Conservation (phyloP, 1,140 invertebrate genomes). For the Lordiphosa collinella region DNA sequence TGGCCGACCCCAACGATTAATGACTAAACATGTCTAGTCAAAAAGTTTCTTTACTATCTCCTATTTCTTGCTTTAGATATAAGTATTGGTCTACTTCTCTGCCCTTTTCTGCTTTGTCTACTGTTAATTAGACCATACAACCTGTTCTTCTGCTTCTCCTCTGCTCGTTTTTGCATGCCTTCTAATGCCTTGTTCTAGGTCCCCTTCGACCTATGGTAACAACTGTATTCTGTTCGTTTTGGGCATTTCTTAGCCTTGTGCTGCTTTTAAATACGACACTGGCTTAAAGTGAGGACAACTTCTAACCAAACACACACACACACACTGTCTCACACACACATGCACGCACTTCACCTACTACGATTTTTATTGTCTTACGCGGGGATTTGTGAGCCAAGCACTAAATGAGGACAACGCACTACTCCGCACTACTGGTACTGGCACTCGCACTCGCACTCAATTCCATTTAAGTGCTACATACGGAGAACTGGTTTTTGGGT, state of each 20-base stretch:
- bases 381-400: slow-evolving; percentile 56
- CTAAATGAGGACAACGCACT: slow-evolving; percentile 64
- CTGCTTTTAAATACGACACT: slow-evolving; percentile 21
- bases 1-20: too few species aligned
- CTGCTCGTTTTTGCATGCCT: slow-evolving; percentile 2
- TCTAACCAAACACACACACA: slow-evolving; percentile 6
- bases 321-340: slow-evolving; percentile 3
- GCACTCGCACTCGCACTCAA: slow-evolving; percentile 33
- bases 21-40: too few species aligned
- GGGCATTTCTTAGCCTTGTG: slow-evolving; percentile 16
- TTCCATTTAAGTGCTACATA: slow-evolving; percentile 59
- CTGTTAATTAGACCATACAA: slow-evolving; percentile 55
- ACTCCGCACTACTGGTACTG: slow-evolving; percentile 26
- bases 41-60: too few species aligned
- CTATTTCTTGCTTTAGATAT: background rate
- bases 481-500: background rate
- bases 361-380: slow-evolving; percentile 56
- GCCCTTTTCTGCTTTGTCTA: slow-evolving; percentile 8
- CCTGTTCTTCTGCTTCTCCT: slow-evolving; percentile 23
- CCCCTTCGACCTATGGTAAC: slow-evolving; percentile 3
- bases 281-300: slow-evolving; percentile 38
- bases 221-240: slow-evolving; percentile 18
- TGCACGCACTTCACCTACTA: slow-evolving; percentile 28
- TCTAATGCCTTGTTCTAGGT: too few species aligned
- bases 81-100: slow-evolving; percentile 7